phyloP scores from a whole-genome alignment of 2,113 vertebrate genomes.

The Pagrus major region DNA sequence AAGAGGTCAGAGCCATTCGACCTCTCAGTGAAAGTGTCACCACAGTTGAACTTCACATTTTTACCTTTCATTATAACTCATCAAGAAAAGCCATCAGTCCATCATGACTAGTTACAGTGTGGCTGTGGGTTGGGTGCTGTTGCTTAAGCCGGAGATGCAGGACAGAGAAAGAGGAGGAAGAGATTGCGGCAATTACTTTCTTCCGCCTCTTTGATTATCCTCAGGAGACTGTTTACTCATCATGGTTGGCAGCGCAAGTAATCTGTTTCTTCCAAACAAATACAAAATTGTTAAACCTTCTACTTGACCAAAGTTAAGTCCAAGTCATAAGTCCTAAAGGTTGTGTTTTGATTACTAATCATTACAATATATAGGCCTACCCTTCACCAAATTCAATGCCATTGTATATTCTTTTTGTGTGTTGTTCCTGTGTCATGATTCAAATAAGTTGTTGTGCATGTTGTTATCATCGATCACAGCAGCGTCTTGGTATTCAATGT shows the following conservation, averaged over 20 bases:
- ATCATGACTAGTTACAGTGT: neutral
- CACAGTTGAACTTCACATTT: neutral
- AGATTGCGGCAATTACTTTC: conserved; percentile 6
- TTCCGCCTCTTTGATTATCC: conserved; percentile 11
- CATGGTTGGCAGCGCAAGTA: neutral
- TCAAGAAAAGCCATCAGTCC: no score
- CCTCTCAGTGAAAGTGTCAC: neutral
- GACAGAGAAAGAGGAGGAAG: conserved; percentile 1
- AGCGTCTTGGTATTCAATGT: no score
- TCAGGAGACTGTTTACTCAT: conserved; percentile 15
- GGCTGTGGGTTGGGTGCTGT: neutral
- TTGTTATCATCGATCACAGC: no score
- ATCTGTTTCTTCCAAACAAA: conserved; percentile 8
- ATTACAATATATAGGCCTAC: neutral
- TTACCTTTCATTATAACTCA: neutral
- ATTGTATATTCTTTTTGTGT: no score
- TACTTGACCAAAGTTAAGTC: no score
- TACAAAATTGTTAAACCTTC: neutral
- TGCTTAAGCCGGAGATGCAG: neutral
- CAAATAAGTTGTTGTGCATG: no score
- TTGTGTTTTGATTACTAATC: neutral
- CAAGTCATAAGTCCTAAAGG: neutral
- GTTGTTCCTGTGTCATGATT: no score
- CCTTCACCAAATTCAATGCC: neutral
- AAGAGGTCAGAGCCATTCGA: neutral